Percentiles rank a stretch among this genome's conserved stretches.
Conservation (phyloP, 1,140 invertebrate species). For the Meloidogyne chitwoodi region DNA sequence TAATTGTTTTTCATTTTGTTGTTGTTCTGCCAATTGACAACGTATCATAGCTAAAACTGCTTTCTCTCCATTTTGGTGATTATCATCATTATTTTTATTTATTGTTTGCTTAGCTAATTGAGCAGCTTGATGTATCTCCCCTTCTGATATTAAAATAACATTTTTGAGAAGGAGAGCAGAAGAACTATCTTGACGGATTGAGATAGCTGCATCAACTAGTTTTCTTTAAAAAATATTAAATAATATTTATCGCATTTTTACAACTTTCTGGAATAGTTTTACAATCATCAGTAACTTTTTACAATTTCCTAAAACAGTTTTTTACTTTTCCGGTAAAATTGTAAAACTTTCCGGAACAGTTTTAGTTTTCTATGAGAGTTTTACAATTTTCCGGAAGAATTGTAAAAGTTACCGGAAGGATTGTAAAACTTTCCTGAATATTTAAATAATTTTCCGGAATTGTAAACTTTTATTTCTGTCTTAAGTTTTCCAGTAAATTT, state of each 20-base stretch:
- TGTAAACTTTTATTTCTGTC: background rate
- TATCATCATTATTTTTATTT: background rate
- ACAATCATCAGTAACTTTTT: no score
- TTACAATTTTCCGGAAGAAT: no score
- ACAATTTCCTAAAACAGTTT: no score
- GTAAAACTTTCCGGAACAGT: no score
- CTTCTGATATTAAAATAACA: constrained; percentile 30
- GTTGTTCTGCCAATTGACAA: constrained; percentile 27
- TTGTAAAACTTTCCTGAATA: no score
- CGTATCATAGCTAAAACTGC: constrained; percentile 32
- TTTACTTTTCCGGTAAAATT: no score
- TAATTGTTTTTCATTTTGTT: constrained; percentile 21
- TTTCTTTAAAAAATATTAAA: background rate
- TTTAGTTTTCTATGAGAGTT: no score
- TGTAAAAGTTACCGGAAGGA: no score
- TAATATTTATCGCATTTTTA: background rate
- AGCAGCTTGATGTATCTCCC: constrained; percentile 25
- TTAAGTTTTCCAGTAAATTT: background rate
- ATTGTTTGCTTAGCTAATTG: constrained; percentile 33
- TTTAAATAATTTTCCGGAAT: no score
- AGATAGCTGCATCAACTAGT: constrained; percentile 34
- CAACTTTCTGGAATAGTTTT: constrained; percentile 10
- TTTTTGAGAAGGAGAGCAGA: constrained; percentile 22
- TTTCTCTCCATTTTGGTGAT: constrained; percentile 26
- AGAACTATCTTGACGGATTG: background rate